Base-by-base conservation (phyloP, 2,797 vertebrate genomes). In the Cyprinella venusta region DNA sequence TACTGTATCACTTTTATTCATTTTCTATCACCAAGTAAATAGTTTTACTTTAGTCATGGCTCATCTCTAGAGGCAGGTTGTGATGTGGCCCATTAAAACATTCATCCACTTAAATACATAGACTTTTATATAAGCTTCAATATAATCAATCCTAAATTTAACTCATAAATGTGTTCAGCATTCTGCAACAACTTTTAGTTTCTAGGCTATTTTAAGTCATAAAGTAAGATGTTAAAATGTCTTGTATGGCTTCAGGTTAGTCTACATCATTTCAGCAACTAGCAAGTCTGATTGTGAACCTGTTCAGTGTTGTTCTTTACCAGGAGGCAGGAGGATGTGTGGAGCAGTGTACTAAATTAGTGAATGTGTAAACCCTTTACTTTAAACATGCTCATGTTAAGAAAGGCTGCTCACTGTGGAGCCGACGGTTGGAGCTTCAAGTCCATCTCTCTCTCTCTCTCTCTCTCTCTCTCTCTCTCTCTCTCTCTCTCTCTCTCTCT, bases 171-270 rank as follows among this genome's bases (percentile, higher is more conserved):
- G 9, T 71, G 8, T 30, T 26, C 13, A 16, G 45, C 45, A 48
- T 48, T 48, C 13, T 48, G 5, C 30, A 71, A 16, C 13, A 15
- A 24, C 0, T 2, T 45, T 45, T 45, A 30, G 10, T 54, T 74
- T 74, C 10, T n/a, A 36, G 63, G 38, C 19, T 21, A 67, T 38
- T 63, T 63, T 63, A 7, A 38, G 64, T 38, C 33, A 12, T 21
- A 38, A 21, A 21, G 26, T 72, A 5, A 52, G 18, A 21, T 50
- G 26, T 72, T 72, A 5, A 8, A 54, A 74, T 74, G 6, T 36
- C 30, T 52, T 33, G 33, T 74, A 36, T 74, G 48, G 52, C 26
- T 75, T 72, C 6, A 45, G 40, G 26, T 72, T 70, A 74, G 30
- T 54, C 18, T 74, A 6, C 48, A 56, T 75, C 21, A 75, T 21